Evolutionary conservation across 2,797 vertebrate species (phyloP).

Genomic region (Lates japonicus): DNA sequence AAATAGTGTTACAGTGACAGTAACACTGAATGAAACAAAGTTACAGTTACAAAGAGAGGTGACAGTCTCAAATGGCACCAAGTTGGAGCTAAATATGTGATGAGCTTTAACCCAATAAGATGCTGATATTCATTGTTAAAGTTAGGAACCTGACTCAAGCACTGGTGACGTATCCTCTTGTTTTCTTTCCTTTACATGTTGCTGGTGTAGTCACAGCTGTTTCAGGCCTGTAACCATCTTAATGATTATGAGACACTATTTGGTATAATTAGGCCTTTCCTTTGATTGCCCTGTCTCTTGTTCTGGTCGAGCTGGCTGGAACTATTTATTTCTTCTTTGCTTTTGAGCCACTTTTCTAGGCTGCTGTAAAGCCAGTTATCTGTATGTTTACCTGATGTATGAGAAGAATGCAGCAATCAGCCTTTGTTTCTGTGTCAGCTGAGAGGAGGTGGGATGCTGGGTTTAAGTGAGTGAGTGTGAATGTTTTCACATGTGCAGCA

Average conservation of each 20-base stretch:
- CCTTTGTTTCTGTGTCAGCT: constrained; percentile 58
- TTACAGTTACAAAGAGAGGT: too few species aligned
- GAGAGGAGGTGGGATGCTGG: constrained; percentile 9
- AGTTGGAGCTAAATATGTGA: not conserved
- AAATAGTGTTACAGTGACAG: too few species aligned
- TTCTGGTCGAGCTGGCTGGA: constrained; percentile 59
- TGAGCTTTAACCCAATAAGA: not conserved
- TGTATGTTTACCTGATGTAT: constrained; percentile 52
- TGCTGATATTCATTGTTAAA: not conserved
- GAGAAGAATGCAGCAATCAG: constrained; percentile 66
- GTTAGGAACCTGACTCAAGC: not conserved
- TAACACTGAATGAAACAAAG: too few species aligned
- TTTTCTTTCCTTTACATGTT: not conserved
- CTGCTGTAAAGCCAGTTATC: constrained; percentile 66
- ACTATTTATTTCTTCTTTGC: constrained; percentile 69
- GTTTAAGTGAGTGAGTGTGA: not conserved
- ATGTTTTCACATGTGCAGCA: not conserved
- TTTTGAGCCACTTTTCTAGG: constrained; percentile 35
- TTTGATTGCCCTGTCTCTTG: constrained; percentile 27
- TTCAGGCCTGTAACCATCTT: not conserved
- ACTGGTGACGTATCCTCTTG: not conserved
- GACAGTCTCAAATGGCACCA: too few species aligned
- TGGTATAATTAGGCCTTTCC: constrained; percentile 12
- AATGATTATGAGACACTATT: constrained; percentile 7
- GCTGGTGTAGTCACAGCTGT: not conserved